Conservation (phyloP, 1,140 invertebrate genomes). For the Drosophila sulfurigaster region DNA sequence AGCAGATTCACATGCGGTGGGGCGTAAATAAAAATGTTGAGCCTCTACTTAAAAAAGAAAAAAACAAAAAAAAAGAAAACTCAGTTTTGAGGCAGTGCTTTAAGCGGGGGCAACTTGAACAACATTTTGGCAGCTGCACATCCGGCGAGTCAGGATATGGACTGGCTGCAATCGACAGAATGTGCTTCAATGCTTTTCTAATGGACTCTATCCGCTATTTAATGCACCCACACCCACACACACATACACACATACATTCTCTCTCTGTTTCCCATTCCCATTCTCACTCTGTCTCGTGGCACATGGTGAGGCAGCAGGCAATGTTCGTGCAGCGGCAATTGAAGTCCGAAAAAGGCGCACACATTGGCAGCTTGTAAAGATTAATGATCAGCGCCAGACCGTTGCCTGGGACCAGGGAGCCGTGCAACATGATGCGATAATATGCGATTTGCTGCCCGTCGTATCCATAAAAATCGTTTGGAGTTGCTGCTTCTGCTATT, state of each 20-base stretch:
- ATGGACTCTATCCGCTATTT: constrained; percentile 81
- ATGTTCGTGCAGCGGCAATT: constrained; percentile 59
- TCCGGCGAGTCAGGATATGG: constrained; percentile 68
- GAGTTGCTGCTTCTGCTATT: constrained; percentile 59
- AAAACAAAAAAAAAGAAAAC: constrained; percentile 8
- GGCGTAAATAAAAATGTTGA: constrained; percentile 22
- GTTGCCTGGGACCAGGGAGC: constrained; percentile 12
- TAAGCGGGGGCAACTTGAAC: constrained; percentile 26
- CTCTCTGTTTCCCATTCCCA: constrained; percentile 1
- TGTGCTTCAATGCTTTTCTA: constrained; percentile 82
- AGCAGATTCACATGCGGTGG: constrained; percentile 53
- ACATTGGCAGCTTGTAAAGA: constrained; percentile 82
- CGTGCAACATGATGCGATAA: constrained; percentile 68
- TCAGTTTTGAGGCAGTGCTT: constrained; percentile 1
- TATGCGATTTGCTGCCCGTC: constrained; percentile 75
- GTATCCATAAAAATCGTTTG: constrained; percentile 76
- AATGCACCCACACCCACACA: constrained; percentile 55
- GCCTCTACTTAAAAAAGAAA: background rate
- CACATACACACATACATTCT: background rate
- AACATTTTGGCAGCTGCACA: constrained; percentile 71
- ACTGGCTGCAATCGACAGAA: constrained; percentile 79
- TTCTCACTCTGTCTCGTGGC: background rate
- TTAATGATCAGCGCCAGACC: constrained; percentile 74
- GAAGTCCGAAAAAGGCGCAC: constrained; percentile 77
- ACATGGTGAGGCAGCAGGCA: constrained; percentile 34